phyloP scores from a whole-genome alignment of 30 jellyfish, hydroid and myxozoan genomes.

The Pseudorhiza aurosa region DNA sequence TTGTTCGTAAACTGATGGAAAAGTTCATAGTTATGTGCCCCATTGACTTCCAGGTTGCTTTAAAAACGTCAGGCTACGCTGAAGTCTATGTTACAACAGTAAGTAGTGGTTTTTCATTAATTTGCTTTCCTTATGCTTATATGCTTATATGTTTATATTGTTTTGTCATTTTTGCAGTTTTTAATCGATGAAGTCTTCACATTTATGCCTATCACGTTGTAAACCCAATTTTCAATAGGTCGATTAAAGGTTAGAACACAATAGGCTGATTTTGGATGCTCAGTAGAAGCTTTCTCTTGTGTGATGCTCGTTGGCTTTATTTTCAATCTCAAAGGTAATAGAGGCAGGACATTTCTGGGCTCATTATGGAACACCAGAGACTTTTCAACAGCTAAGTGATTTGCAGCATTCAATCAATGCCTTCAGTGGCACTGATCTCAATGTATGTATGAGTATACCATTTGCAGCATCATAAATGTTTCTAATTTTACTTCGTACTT shows the following conservation, averaged over 20 bases:
- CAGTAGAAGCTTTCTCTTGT: no score
- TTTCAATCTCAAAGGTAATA: slow-evolving; percentile 44
- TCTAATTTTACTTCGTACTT: no score
- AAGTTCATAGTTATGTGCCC: no score
- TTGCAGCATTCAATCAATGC: slow-evolving; percentile 85
- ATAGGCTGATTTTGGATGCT: no score
- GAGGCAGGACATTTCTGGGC: slow-evolving; percentile 97
- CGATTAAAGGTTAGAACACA: no score
- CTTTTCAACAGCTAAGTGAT: slow-evolving; percentile 30
- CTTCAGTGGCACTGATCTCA: slow-evolving; percentile 79
- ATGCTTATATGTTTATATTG: neutral
- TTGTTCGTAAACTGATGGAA: no score
- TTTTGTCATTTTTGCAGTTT: neutral
- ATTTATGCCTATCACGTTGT: no score
- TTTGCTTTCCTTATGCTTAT: neutral
- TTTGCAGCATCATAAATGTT: no score
- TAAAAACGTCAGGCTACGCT: slow-evolving; percentile 68
- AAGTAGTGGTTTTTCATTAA: neutral
- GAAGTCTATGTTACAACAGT: slow-evolving; percentile 77
- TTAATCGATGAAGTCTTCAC: neutral
- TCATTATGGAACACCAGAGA: slow-evolving; percentile 77
- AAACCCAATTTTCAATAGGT: no score
- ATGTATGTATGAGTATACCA: slow-evolving; percentile 27
- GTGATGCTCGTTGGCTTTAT: no score
- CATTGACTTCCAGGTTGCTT: slow-evolving; percentile 67